Evolutionary conservation across 2,797 vertebrate genomes (phyloP).

Genomic region (Oceanodroma leucorhoa): DNA sequence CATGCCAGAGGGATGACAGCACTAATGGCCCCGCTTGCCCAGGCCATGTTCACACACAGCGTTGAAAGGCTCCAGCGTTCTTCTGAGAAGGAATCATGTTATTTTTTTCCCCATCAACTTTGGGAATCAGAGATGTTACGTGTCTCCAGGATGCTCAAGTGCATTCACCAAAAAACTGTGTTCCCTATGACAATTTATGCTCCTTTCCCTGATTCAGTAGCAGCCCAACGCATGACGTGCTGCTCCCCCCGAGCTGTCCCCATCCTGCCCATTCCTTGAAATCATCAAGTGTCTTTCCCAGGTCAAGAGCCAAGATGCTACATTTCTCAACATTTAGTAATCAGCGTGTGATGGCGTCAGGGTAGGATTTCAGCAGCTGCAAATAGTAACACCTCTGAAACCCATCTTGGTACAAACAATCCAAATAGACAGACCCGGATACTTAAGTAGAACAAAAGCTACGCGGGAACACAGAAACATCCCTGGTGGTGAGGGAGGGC

Average conservation of each 20-base stretch:
- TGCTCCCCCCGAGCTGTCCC: background rate
- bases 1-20: background rate
- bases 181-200: rapidly evolving
- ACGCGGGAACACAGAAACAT: background rate
- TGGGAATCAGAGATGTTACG: background rate
- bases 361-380: background rate
- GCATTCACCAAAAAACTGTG: background rate
- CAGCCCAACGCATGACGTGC: background rate
- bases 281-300: background rate
- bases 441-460: background rate
- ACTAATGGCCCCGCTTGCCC: rapidly evolving
- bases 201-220: background rate
- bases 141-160: background rate
- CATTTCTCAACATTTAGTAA: background rate
- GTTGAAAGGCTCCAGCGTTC: background rate
- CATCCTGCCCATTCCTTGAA: background rate
- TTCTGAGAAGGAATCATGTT: background rate
- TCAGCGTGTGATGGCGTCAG: background rate
- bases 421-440: background rate
- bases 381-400: background rate
- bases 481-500: background rate
- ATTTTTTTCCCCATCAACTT: background rate
- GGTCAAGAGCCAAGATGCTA: background rate
- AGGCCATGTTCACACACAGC: background rate
- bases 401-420: background rate